Conservation (phyloP, 2,797 vertebrate genomes). For the Chaenodraco wilsoni region DNA sequence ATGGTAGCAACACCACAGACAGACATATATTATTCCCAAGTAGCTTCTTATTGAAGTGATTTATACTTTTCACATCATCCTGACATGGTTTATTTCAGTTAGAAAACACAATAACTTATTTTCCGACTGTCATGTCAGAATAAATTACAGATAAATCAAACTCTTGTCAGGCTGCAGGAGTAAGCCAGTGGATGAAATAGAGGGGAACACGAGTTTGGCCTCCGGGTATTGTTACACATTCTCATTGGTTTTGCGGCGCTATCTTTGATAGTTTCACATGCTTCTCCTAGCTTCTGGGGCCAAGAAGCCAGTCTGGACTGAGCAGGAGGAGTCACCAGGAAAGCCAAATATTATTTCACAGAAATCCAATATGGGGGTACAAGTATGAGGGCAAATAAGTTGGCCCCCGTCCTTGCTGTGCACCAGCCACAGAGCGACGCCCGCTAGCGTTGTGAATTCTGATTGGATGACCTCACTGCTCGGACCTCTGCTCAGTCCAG, state of each 20-base stretch:
- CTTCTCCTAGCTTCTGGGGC: conserved; percentile 55
- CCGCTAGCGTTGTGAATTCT: conserved; percentile 51
- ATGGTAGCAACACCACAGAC: conserved; percentile 15
- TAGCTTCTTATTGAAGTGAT: conserved; percentile 46
- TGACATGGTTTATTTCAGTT: conserved; percentile 55
- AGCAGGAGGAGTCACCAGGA: conserved; percentile 64
- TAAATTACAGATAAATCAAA: conserved; percentile 60
- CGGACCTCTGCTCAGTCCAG: conserved; percentile 49
- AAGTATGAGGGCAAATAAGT: conserved; percentile 78
- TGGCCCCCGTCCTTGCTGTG: conserved; percentile 58
- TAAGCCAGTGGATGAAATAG: conserved; percentile 42
- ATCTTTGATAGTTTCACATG: conserved; percentile 72
- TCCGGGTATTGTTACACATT: conserved; percentile 67
- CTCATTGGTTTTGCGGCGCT: conserved; percentile 57
- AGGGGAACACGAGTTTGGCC: conserved; percentile 56
- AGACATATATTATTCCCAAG: conserved; percentile 45
- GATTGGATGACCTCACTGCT: conserved; percentile 68
- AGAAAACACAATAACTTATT: conserved; percentile 49
- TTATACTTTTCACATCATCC: conserved; percentile 49
- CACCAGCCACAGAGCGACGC: conserved; percentile 73
- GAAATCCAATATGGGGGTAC: conserved; percentile 78
- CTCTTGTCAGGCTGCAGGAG: conserved; percentile 35
- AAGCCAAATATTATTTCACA: conserved; percentile 81
- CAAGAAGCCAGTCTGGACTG: conserved; percentile 60
- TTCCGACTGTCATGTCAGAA: conserved; percentile 42